phyloP scores from a whole-genome alignment of 2,797 vertebrate species.

The Hapalemur alaotrensis region DNA sequence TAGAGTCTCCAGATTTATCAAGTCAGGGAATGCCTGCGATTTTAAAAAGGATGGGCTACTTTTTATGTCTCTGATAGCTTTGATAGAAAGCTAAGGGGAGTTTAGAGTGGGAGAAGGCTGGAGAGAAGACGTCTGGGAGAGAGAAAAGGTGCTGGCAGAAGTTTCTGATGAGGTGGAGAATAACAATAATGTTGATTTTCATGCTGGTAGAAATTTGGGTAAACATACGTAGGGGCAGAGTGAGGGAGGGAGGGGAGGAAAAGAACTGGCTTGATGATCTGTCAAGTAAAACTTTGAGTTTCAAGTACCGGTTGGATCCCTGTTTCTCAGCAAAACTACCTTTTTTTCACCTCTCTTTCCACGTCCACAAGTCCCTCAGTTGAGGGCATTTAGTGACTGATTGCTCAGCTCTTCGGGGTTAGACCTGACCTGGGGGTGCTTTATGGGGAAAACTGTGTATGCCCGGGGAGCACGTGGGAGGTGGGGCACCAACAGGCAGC shows the following conservation, averaged over 20 bases:
- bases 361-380: background rate
- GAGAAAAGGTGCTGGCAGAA: background rate
- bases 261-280: background rate
- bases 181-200: background rate
- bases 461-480: background rate
- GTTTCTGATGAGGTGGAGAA: background rate
- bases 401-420: background rate
- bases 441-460: background rate
- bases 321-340: background rate
- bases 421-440: background rate
- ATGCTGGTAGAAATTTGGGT: background rate
- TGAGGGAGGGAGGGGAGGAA: background rate
- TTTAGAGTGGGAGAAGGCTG: background rate
- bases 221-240: background rate
- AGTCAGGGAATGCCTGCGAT: background rate
- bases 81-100: background rate
- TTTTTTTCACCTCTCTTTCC: background rate
- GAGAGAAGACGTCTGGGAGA: background rate
- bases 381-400: background rate
- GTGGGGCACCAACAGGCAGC: fast-evolving
- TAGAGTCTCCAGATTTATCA: background rate
- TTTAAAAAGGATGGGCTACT: background rate
- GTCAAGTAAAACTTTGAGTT: background rate
- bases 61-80: background rate
- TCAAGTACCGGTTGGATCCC: background rate